Percentiles rank a stretch among this genome's conserved stretches.
Evolutionary conservation across 2,797 vertebrate genomes (phyloP).

Genomic region (Coregonus ussuriensis): DNA sequence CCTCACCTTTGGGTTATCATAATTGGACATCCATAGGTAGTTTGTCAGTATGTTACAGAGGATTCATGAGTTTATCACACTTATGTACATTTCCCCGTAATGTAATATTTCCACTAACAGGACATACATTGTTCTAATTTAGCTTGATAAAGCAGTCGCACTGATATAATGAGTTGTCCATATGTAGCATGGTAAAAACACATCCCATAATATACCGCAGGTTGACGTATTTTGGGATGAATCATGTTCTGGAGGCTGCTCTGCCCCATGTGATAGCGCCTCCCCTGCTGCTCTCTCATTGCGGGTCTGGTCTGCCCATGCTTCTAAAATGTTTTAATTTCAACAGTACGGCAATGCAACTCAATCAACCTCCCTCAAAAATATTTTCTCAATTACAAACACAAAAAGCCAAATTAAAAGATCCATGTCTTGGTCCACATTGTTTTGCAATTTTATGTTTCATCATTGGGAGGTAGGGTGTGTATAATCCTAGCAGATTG

Average conservation of each 20-base stretch:
- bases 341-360: neutral
- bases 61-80: slow-evolving; percentile 72
- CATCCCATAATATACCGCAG: no score
- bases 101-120: slow-evolving; percentile 72
- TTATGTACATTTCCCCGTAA: slow-evolving; percentile 78
- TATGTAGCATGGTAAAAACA: slow-evolving; percentile 13
- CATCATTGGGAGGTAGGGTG: neutral
- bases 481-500: slow-evolving; percentile 12
- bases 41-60: slow-evolving; percentile 67
- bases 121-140: slow-evolving; percentile 70
- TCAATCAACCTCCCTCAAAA: neutral
- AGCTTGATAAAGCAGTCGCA: slow-evolving; percentile 85
- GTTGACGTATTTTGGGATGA: neutral
- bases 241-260: slow-evolving; percentile 3
- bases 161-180: slow-evolving; percentile 38
- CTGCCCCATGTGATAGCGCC: neutral
- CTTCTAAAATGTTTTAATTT: neutral
- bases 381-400: neutral
- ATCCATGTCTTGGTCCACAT: slow-evolving; percentile 42
- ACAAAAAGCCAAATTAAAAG: neutral
- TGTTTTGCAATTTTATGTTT: neutral
- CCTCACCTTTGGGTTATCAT: slow-evolving; percentile 51
- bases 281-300: neutral
- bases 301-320: no score
- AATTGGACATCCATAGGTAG: slow-evolving; percentile 75